phyloP scores from a whole-genome alignment of 2,888 invertebrate genomes.

The Drosophila imparisetae region DNA sequence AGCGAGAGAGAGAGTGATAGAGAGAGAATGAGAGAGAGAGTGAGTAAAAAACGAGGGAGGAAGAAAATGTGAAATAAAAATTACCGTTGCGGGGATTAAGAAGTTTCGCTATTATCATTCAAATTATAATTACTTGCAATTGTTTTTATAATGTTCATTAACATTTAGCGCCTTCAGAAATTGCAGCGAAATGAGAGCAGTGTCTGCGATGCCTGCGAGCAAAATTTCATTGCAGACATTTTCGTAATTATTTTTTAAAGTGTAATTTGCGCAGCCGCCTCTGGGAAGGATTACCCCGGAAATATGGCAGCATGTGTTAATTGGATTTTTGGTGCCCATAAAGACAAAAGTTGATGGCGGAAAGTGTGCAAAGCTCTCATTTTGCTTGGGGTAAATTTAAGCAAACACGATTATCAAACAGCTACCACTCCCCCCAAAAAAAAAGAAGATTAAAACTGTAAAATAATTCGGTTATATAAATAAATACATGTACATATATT shows the following conservation, averaged over 20 bases:
- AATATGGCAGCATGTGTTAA: constrained; percentile 75
- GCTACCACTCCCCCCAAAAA: neutral
- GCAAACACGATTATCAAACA: neutral
- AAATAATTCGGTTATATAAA: neutral
- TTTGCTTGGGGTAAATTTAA: neutral
- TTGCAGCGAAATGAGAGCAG: constrained; percentile 58
- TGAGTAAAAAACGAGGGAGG: neutral
- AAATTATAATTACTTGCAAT: constrained; percentile 81
- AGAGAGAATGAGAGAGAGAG: constrained; percentile 4
- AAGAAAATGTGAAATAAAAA: constrained; percentile 61
- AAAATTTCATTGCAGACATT: constrained; percentile 72
- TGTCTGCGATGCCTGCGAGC: constrained; percentile 43
- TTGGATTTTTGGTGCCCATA: constrained; percentile 66
- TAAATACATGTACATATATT: neutral
- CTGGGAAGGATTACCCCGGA: constrained; percentile 66
- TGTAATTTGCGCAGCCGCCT: constrained; percentile 70
- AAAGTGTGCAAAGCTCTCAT: constrained; percentile 13
- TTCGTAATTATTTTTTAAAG: constrained; percentile 77
- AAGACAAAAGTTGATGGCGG: constrained; percentile 52
- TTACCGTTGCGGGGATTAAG: constrained; percentile 79
- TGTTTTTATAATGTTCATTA: constrained; percentile 79
- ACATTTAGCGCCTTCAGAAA: constrained; percentile 78
- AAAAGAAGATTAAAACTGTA: neutral
- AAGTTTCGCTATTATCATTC: constrained; percentile 81
- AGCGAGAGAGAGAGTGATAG: neutral